Base-by-base conservation (phyloP, 2,113 vertebrate genomes). In the Strix aluco region DNA sequence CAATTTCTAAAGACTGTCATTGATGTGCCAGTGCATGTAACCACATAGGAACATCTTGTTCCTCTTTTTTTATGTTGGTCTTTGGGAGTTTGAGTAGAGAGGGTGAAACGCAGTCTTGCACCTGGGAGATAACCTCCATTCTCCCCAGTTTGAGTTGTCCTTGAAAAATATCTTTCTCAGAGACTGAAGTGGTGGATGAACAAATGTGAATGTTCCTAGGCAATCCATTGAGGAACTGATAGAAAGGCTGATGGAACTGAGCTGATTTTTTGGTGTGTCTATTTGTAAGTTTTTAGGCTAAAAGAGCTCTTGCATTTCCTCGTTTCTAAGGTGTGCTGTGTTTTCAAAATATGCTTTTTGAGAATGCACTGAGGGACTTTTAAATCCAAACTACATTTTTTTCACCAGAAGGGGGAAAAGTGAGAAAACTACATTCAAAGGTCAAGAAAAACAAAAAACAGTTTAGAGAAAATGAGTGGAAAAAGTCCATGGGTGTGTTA, bases 31-130 rank as follows among this genome's bases (percentile, higher is more conserved):
- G 36, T 46, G 7, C 8, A 1, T 63, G 52, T 10, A 69, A 63
- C 12, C 27, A 49, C 21, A 7, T 0, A 61, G 27, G 19, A 90
- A 52, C 2, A 5, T 44, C 15, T 29, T 69, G 47, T 51, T n/a
- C 9, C 5, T 32, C 17, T 22, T 54, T 52, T 36, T 38, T 14
- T 8, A 16, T 0, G 0, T 32, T 52, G 23, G 12, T 65, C 12
- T 47, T 11, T 9, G 5, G 9, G 6, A 1, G 2, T 42, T 78
- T 52, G 15, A 71, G 20, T n/a, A 44, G 42, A 71, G n/a, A 9
- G 12, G 3, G 3, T 54, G n/a, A 88, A 72, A 38, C 13, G 27
- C 30, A 38, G 15, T 29, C 25, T 75, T 61, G 32, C 8, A 6
- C 29, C 49, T 58, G 15, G 29, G 83, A 71, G 20, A 20, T n/a